Base-by-base conservation (phyloP, 2,888 invertebrate genomes). In the Chloromyia formosa region DNA sequence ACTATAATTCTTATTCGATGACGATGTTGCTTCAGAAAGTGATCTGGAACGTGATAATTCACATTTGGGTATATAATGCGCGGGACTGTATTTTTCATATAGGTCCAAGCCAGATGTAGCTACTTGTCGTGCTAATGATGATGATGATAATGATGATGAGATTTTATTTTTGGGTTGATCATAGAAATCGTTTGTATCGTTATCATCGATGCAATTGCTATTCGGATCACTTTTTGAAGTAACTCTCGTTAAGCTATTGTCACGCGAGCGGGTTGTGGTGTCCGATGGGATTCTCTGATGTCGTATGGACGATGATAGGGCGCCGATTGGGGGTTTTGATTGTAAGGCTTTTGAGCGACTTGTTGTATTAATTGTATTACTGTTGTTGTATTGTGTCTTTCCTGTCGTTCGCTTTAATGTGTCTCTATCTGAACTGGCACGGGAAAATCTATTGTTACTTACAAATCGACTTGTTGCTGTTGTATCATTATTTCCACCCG, bases 31-130 rank as follows among this genome's bases (percentile, higher is more conserved):
- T 75, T 83, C 84, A 81, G 81, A 81, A 79, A 83, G 80, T 80
- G 86, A 86, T 84, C 86, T 85, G 81, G 86, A 86, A 83, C 86
- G 84, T 84, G 84, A 82, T 80, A 84, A 82, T 83, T 86, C 86
- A 83, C 82, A 82, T 81, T 84, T 85, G 77, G 93, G 92, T 81
- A 91, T 89, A 84, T 93, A 93, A 82, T 91, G 90, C 54, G 90
- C 88, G 66, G 93, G 92, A 53, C 93, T 93, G 82, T 93, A 93
- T 84, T 92, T 93, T 81, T 90, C 91, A 82, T 91, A 90, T 77
- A 93, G 84, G 77, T 93, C 92, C 42, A 92, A 90, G 0, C 88
- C 88, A 72, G 87, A 90, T 89, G 87, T 90, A 69, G 87, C 88
- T 80, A 88, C 81, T 40, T 87, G 86, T 45, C 87, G 87, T 5